Evolutionary conservation across 2,888 invertebrate genomes (phyloP).

Genomic region (Drosophila putrida): DNA sequence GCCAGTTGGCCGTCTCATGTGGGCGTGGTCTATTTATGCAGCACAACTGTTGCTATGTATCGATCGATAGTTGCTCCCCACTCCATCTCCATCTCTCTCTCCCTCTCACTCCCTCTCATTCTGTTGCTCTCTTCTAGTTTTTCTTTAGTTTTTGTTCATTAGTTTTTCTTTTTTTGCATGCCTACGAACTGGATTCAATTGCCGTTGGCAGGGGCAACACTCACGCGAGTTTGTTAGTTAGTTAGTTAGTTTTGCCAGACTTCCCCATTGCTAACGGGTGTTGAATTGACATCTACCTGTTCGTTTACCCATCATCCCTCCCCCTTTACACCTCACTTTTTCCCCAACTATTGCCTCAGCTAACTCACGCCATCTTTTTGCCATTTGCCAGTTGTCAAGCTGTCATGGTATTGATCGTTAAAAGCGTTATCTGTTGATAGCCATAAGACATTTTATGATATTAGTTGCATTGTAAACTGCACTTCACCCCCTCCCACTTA

Average conservation of each 20-base stretch:
- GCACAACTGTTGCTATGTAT: conserved; percentile 57
- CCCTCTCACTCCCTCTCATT: background rate
- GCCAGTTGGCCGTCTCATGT: conserved; percentile 52
- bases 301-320: conserved; percentile 1
- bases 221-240: conserved; percentile 51
- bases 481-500: conserved; percentile 28
- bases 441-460: conserved; percentile 76
- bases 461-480: conserved; percentile 67
- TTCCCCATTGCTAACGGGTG: conserved; percentile 68
- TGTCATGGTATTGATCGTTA: conserved; percentile 75
- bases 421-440: conserved; percentile 78
- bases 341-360: background rate
- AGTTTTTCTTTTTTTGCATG: conserved; percentile 47
- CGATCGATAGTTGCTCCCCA: conserved; percentile 36
- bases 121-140: conserved; percentile 16
- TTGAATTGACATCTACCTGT: conserved; percentile 53
- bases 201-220: conserved; percentile 60
- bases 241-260: conserved; percentile 45
- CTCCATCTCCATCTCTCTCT: conserved; percentile 4
- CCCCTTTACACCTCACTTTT: background rate
- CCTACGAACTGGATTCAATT: conserved; percentile 64
- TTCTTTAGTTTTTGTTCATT: conserved; percentile 16
- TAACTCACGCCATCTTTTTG: conserved; percentile 54
- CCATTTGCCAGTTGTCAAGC: conserved; percentile 72
- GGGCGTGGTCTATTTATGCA: conserved; percentile 76